Base-by-base conservation (phyloP, 2,888 invertebrate genomes). In the Euplagia quadripunctaria region DNA sequence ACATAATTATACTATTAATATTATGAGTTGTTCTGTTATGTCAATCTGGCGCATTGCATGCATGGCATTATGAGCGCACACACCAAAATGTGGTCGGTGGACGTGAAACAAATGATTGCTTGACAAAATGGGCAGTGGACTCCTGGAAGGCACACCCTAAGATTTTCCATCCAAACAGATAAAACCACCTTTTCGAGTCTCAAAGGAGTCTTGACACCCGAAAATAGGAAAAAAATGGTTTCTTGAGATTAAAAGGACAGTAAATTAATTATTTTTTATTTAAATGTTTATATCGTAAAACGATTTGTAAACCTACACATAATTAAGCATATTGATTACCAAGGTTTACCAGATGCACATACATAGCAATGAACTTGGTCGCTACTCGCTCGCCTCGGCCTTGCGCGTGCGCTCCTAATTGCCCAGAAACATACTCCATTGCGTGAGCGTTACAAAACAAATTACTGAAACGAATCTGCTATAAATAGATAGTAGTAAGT, bases 281-380 rank as follows among this genome's bases (percentile, higher is more conserved):
- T 17, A 17, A 5, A 17, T 7, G 16, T 17, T 16, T 52, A 20
- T 11, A 20, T 58, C 11, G 55, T 55, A 20, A 20, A 64, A 3
- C 64, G 42, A 64, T 64, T 42, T 64, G n/a, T 16, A 64, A 67
- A 31, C 31, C 41, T n/a, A 52, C 52, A 42, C 68, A 42, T n/a
- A 43, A n/a, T n/a, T n/a, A 42, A 42, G 20, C 12, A 72, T 61
- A 72, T 71, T 16, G 70, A 74, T 68, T 20, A 61, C 67, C 72
- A 74, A 71, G 71, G 69, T 65, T 52, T 67, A 75, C 75, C 52
- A 75, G 69, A 72, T 70, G 77, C 76, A 73, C 78, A 82, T 85
- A 82, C 72, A 75, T 75, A 85, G 85, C 90, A 90, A 86, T 91
- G 91, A 91, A 90, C 91, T 90, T 87, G 88, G 75, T 83, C 72